Evolutionary conservation across 2,113 vertebrate species (phyloP), one percentile per base, ranked within the genome.

Genomic region (Sylvietta virens): DNA sequence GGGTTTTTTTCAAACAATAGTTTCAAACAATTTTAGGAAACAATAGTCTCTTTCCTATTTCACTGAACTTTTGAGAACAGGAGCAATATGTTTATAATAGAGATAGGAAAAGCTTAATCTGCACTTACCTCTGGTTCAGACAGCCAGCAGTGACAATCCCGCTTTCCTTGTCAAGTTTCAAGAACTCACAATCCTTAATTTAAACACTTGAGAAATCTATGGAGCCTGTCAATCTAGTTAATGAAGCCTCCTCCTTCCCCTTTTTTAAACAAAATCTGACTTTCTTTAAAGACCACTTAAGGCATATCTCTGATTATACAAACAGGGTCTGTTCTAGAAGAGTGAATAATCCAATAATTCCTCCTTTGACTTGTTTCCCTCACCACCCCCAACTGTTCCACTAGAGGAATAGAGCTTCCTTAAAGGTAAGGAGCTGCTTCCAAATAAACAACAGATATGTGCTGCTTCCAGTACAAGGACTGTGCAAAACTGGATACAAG

Each of bases 161-260:
- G 66, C 95, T 96, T 97, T 94, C 91, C 96, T 97, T 98, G 97
- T 98, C 97, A 97, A 97, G 97, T 98, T 98, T 98, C 96, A 96
- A 98, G 97, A 97, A 98, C 97, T 97, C 95, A 83, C 96, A 97
- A 96, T 98, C 98, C 97, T 98, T 98, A 98, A 98, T 98, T 98
- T 98, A 98, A 98, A 98, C 98, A 98, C 98, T 98, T 97, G 97
- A 98, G 97, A 98, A 97, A 97, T 97, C 97, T 98, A 95, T 97
- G 97, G 97, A 98, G 96, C 97, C 97, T 98, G 98, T 97, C 98
- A 97, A 94, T 97, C 96, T 98, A 95, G 94, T 97, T 98, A 98
- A 98, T 98, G 97, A 98, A 98, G 96, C 96, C 80, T 91, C 83
- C 48, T 97, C 96, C 94, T 95, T 97, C 89, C 88, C 69, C 56